These are phyloP conservation scores for Tragelaphus imberbis DNA, from an alignment of 2,113 vertebrate species.

Conservation along the genomic window DNA sequence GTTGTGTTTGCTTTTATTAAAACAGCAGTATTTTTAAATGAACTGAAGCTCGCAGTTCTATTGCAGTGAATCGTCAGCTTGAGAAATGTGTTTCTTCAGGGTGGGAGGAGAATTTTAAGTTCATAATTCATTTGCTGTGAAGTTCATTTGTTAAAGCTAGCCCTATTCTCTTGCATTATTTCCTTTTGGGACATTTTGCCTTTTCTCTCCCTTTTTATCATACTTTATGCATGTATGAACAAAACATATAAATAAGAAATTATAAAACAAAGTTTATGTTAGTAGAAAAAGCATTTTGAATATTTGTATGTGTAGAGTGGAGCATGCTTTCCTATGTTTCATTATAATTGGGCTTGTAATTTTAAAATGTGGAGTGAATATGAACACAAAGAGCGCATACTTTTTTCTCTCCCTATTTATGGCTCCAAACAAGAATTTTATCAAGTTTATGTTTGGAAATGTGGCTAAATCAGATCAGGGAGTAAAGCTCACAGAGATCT, in stretches of 20 bases:
- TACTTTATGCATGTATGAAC: neutral
- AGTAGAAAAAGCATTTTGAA: slow-evolving; percentile 36
- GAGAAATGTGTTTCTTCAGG: slow-evolving; percentile 67
- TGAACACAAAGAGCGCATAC: neutral
- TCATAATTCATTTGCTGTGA: slow-evolving; percentile 54
- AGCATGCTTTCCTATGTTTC: neutral
- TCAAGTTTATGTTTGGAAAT: slow-evolving; percentile 34
- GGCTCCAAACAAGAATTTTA: slow-evolving; percentile 3
- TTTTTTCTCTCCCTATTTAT: slow-evolving; percentile 13
- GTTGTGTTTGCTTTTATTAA: slow-evolving; percentile 44
- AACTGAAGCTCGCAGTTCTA: slow-evolving; percentile 37
- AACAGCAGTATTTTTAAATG: slow-evolving; percentile 54
- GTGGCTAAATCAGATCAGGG: slow-evolving; percentile 32
- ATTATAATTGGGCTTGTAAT: neutral
- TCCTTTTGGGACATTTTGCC: neutral
- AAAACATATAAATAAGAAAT: slow-evolving; percentile 42
- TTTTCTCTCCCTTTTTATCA: neutral
- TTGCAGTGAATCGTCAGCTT: slow-evolving; percentile 53
- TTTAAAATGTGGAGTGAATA: neutral
- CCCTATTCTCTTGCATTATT: neutral
- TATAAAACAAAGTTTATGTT: neutral
- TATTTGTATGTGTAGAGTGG: neutral
- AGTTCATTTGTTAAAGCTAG: slow-evolving; percentile 57
- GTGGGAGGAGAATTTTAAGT: slow-evolving; percentile 58
- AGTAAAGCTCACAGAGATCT: slow-evolving; percentile 49